phyloP scores from a whole-genome alignment of 2,113 vertebrate species.

The Embiotoca jacksoni region DNA sequence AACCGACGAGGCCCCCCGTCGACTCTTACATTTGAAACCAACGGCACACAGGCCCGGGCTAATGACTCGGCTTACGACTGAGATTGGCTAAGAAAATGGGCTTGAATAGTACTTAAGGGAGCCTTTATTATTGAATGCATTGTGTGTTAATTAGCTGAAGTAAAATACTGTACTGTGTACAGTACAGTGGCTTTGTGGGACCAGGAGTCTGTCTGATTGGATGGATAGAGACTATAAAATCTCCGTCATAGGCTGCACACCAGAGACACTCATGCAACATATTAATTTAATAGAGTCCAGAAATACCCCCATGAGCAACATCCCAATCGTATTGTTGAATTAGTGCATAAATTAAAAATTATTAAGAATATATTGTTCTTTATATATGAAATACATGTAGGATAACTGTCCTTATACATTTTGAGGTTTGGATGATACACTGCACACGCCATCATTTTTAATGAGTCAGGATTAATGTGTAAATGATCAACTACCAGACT shows the following conservation, averaged over 20 bases:
- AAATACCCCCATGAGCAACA: background rate
- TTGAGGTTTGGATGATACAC: no score
- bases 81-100: slow-evolving; percentile 79
- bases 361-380: no score
- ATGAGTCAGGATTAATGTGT: no score
- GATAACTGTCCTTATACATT: no score
- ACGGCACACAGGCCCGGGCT: slow-evolving; percentile 76
- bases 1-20: slow-evolving; percentile 76
- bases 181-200: slow-evolving; percentile 23
- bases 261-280: slow-evolving; percentile 14
- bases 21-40: slow-evolving; percentile 82
- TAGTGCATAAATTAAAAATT: background rate
- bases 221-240: slow-evolving; percentile 14
- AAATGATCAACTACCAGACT: no score
- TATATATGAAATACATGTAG: no score
- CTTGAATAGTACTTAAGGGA: slow-evolving; percentile 83
- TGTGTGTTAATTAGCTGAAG: slow-evolving; percentile 78
- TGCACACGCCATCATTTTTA: no score
- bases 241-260: slow-evolving; percentile 11
- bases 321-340: no score
- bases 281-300: slow-evolving; percentile 18
- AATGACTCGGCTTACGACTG: slow-evolving; percentile 81
- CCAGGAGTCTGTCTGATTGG: slow-evolving; percentile 7
- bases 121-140: slow-evolving; percentile 77
- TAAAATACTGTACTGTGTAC: slow-evolving; percentile 68